These are phyloP conservation scores for Eulemur macaco DNA, from an alignment of 2,113 vertebrate species.

Conservation along the genomic window DNA sequence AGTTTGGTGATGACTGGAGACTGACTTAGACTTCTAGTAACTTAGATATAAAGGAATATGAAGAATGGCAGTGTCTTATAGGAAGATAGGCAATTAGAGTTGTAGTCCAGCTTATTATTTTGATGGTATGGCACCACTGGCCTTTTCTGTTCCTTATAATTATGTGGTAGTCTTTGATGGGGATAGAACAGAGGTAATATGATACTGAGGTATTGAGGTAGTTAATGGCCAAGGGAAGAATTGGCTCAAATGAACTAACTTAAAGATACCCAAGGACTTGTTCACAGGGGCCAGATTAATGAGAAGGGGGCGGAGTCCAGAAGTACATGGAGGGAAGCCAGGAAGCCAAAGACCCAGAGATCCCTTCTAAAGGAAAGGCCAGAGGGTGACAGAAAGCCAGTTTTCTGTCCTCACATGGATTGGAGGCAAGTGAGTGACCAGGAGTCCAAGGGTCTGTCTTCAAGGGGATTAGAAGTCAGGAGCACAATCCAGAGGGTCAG, in stretches of 20 bases:
- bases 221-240: neutral
- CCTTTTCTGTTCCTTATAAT: neutral
- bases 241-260: neutral
- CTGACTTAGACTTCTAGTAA: neutral
- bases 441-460: slow-evolving; percentile 54
- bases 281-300: neutral
- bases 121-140: neutral
- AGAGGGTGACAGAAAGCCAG: slow-evolving; percentile 1
- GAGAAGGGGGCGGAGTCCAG: slow-evolving; percentile 12
- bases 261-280: slow-evolving; percentile 41
- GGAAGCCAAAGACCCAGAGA: slow-evolving; percentile 31
- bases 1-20: neutral
- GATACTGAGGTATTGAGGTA: neutral
- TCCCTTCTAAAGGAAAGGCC: slow-evolving; percentile 18
- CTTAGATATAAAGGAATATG: neutral
- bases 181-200: neutral
- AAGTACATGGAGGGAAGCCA: neutral
- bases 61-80: neutral
- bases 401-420: slow-evolving; percentile 36
- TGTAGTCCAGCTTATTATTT: neutral
- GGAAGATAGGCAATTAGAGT: neutral
- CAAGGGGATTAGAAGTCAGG: neutral
- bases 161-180: neutral
- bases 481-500: neutral
- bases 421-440: neutral